These are phyloP conservation scores for Urechis unicinctus DNA, from an alignment of 2,888 invertebrate species.

Conservation along the genomic window DNA sequence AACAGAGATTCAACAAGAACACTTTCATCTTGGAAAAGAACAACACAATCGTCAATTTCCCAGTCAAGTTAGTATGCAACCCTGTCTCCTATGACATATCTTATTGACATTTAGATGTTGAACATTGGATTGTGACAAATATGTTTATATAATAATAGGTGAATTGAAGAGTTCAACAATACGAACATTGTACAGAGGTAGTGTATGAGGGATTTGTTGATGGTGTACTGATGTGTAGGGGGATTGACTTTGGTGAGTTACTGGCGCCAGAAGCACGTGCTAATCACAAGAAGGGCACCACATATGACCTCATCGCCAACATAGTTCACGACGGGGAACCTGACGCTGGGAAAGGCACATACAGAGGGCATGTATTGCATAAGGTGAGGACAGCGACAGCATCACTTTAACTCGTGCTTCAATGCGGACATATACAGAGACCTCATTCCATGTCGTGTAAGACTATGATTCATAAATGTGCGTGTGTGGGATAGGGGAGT, in stretches of 20 bases:
- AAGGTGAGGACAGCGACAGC: no score
- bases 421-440: background rate
- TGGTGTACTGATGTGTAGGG: slow-evolving; percentile 56
- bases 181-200: background rate
- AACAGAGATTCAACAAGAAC: slow-evolving; percentile 89
- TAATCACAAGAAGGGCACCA: slow-evolving; percentile 60
- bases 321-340: slow-evolving; percentile 98
- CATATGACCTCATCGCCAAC: slow-evolving; percentile 96
- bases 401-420: no score
- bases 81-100: no score
- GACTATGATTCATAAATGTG: no score
- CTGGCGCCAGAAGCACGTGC: slow-evolving; percentile 69
- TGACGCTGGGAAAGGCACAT: slow-evolving; percentile 73
- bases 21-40: slow-evolving; percentile 99
- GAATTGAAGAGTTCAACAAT: no score
- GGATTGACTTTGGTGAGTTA: slow-evolving; percentile 94
- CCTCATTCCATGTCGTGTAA: no score
- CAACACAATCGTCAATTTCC: slow-evolving; percentile 99
- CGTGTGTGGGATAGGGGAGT: slow-evolving; percentile 55
- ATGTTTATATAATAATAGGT: no score
- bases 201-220: background rate
- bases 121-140: no score
- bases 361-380: slow-evolving; percentile 87
- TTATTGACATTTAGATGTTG: no score
- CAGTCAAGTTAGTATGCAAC: slow-evolving; percentile 76